Evolutionary conservation across 2,797 vertebrate species (phyloP).

Genomic region (Darevskia nairensis): DNA sequence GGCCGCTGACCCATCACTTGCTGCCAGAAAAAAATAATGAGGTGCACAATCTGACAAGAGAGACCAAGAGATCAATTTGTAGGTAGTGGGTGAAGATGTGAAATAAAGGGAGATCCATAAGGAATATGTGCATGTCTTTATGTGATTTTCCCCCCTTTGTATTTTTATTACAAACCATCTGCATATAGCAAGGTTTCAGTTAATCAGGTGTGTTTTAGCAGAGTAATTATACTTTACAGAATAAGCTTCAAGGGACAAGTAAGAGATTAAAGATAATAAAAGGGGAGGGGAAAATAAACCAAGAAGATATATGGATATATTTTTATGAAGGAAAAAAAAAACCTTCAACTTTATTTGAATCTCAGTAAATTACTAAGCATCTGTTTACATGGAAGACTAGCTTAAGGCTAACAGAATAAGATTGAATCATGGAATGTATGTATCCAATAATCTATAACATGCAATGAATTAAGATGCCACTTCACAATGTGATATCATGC

Average conservation of each 20-base stretch:
- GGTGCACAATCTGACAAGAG: background rate
- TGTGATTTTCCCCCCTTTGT: background rate
- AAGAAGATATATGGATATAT: background rate
- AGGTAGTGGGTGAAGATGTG: background rate
- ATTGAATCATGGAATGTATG: background rate
- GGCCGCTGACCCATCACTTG: background rate
- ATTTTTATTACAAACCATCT: constrained; percentile 1
- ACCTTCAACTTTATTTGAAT: background rate
- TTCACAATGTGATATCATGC: background rate
- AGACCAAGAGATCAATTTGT: background rate
- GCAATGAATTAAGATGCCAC: background rate
- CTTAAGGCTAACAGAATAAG: background rate
- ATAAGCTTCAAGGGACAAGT: background rate
- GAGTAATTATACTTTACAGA: background rate
- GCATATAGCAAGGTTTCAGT: background rate
- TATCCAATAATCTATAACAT: background rate
- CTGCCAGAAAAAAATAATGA: background rate
- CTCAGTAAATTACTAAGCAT: background rate
- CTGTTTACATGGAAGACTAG: background rate
- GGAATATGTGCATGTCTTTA: background rate
- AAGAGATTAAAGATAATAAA: background rate
- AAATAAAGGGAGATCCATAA: background rate
- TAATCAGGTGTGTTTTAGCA: background rate
- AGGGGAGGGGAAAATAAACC: background rate
- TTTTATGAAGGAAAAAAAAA: background rate